These are phyloP conservation scores for Cherax quadricarinatus DNA, from an alignment of 1,140 invertebrate species.

Conservation along the genomic window DNA sequence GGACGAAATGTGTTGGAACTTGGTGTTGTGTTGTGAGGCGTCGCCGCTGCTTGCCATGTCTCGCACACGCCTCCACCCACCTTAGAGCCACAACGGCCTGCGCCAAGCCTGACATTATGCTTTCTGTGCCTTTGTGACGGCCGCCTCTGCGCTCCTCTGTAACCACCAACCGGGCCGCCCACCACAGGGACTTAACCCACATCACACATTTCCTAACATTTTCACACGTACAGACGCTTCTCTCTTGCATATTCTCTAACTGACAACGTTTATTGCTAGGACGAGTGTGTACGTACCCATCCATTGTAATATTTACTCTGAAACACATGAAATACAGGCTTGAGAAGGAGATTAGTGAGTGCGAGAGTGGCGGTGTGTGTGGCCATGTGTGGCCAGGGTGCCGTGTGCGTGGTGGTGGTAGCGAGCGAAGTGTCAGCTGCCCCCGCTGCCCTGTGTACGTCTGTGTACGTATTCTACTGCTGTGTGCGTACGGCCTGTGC, in stretches of 20 bases:
- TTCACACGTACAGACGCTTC: conserved; percentile 9
- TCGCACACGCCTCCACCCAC: conserved; percentile 71
- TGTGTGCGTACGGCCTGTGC: not conserved
- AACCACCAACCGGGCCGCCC: conserved; percentile 68
- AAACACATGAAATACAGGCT: not conserved
- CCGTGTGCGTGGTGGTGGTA: conserved; percentile 64
- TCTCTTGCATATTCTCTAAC: not conserved
- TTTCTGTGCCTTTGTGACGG: conserved; percentile 68
- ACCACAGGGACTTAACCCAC: conserved; percentile 54
- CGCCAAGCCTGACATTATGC: conserved; percentile 60
- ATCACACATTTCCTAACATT: conserved; percentile 47
- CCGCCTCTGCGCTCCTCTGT: conserved; percentile 70
- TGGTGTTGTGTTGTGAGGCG: conserved; percentile 58
- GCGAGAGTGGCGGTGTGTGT: conserved; percentile 22
- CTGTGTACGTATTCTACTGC: conserved; percentile 34
- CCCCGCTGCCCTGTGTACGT: conserved; percentile 61
- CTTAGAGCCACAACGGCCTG: conserved; percentile 66
- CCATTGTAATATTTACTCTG: not conserved
- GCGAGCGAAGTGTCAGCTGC: conserved; percentile 69
- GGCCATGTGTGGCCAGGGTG: conserved; percentile 52
- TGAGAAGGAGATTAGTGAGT: not conserved
- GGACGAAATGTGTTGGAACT: conserved; percentile 56
- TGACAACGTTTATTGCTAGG: not conserved
- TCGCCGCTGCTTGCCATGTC: conserved; percentile 71
- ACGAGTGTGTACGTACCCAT: not conserved